Base-by-base conservation (phyloP, 2,797 vertebrate genomes). In the Ptychadena robeensis region DNA sequence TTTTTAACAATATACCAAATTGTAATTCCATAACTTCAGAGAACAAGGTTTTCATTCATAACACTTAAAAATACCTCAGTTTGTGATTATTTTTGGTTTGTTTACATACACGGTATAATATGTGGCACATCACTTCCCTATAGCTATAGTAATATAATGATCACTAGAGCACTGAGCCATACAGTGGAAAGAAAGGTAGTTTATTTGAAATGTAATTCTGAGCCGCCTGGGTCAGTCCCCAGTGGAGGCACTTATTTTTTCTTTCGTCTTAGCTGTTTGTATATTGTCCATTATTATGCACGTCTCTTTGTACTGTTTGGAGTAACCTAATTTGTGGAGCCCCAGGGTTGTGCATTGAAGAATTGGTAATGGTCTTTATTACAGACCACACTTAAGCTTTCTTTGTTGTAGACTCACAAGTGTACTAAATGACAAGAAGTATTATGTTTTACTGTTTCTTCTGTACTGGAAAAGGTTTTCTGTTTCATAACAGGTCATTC, bases 261-360 rank as follows among this genome's bases (percentile, higher is more conserved):
- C 37, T 84, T 75, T 78, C 28, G 44, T 64, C 71, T 80, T 77
- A 75, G 73, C 77, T 84, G 82, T 80, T 80, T 84, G 71, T 80
- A 73, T 80, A 74, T 84, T 44, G 69, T 84, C 53, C 48, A 68
- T 74, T 84, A 84, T 67, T 84, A 84, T 84, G 76, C 82, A 84
- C 77, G 80, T 84, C 71, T 84, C 82, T 70, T 80, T 84, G 82
- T 74, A 38, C 64, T 84, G 48, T 80, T 85, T 80, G 78, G 31
- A 71, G 80, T 80, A 85, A 80, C 66, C 78, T 80, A 75, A 80
- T 85, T 76, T 85, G 38, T 71, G 78, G 57, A 75, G 77, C 78
- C 78, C 72, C 66, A 80, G 82, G 82, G 71, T 76, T 80, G 65
- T 71, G 69, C 37, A 75, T 48, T 75, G 48, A 80, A 53, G 53